Evolutionary conservation across 2,797 vertebrate genomes (phyloP).

Genomic region (Galagoides demidoff): DNA sequence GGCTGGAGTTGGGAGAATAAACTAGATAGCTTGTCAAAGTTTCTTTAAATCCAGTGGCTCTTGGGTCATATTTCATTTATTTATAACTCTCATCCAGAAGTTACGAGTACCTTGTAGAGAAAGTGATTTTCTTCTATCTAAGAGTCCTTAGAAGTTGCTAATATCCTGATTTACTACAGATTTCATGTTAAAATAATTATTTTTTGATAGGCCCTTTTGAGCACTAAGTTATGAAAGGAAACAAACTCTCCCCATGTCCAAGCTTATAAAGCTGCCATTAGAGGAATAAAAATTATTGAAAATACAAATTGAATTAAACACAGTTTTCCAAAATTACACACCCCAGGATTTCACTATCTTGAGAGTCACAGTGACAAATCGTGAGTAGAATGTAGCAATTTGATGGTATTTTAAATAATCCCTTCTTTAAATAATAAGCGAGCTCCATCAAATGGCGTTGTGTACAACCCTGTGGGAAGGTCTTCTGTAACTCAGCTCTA

Average conservation of each 20-base stretch:
- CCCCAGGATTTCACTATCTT: constrained; percentile 55
- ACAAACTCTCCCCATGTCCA: constrained; percentile 54
- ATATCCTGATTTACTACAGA: constrained; percentile 59
- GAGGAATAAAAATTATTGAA: constrained; percentile 59
- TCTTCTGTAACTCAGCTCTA: constrained; percentile 63
- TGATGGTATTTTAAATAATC: constrained; percentile 76
- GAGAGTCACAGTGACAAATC: constrained; percentile 62
- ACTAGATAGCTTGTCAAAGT: not conserved
- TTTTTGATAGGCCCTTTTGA: constrained; percentile 46
- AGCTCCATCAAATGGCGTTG: constrained; percentile 68
- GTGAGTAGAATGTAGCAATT: constrained; percentile 61
- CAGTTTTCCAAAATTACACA: constrained; percentile 59
- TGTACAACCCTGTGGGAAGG: constrained; percentile 18
- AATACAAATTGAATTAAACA: constrained; percentile 67
- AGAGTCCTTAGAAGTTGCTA: not conserved
- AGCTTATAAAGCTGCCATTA: constrained; percentile 12
- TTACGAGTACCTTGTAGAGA: constrained; percentile 27
- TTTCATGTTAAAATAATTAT: constrained; percentile 51
- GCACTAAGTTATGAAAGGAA: constrained; percentile 46
- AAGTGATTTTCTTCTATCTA: not conserved
- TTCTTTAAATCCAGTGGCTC: not conserved
- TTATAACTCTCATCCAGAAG: not conserved
- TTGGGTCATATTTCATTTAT: not conserved
- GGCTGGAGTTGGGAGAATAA: not conserved
- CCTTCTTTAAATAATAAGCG: constrained; percentile 75